Evolutionary conservation across 2,113 vertebrate genomes (phyloP).

Genomic region (Pogona vitticeps): DNA sequence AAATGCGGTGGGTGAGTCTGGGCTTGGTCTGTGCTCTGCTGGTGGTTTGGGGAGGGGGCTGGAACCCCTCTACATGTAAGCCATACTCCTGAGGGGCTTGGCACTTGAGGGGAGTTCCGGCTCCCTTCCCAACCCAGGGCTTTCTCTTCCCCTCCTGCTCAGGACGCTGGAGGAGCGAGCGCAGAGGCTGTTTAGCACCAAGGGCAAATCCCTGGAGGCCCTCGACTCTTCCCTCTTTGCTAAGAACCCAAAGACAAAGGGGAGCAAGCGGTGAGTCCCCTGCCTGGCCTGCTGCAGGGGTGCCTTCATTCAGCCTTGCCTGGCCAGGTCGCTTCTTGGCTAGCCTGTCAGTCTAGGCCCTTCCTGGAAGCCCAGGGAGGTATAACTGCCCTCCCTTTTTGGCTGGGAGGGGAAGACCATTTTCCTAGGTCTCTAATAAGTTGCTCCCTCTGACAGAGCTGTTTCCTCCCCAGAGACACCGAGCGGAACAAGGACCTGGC

Average conservation of each 20-base stretch:
- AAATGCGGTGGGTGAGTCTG: conserved; percentile 95
- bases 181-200: conserved; percentile 96
- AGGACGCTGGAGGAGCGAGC: conserved; percentile 97
- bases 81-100: too few species aligned
- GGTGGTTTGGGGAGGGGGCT: background rate
- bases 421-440: too few species aligned
- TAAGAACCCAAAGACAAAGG: conserved; percentile 96
- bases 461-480: conserved; percentile 83
- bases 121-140: too few species aligned
- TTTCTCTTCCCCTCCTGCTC: background rate
- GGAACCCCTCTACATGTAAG: too few species aligned
- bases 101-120: too few species aligned
- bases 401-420: background rate
- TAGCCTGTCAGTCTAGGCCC: too few species aligned
- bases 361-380: too few species aligned
- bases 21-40: background rate
- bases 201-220: conserved; percentile 93
- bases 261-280: conserved; percentile 87
- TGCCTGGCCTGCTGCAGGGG: background rate
- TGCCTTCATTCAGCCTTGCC: too few species aligned
- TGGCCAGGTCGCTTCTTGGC: background rate
- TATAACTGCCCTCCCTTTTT: too few species aligned
- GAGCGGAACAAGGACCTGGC: conserved; percentile 96
- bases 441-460: background rate
- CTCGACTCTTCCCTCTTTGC: conserved; percentile 94